phyloP scores from a whole-genome alignment of 2,113 vertebrate species.

The Hydrochoerus hydrochaeris region DNA sequence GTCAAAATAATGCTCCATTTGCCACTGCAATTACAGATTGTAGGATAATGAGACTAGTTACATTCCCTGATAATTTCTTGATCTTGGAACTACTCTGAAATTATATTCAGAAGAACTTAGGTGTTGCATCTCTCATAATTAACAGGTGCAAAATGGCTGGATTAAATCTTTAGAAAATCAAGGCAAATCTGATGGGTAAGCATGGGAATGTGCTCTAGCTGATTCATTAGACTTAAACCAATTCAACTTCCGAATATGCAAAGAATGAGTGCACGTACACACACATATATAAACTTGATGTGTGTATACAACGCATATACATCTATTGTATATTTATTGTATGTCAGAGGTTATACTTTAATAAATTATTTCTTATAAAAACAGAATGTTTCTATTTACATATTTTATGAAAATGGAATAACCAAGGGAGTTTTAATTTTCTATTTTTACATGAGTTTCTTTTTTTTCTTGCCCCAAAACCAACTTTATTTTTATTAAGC shows the following conservation, averaged over 20 bases:
- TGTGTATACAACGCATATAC: background rate
- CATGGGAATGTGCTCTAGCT: background rate
- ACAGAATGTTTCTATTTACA: background rate
- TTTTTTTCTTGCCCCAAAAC: background rate
- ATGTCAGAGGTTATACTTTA: background rate
- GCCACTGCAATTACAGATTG: slow-evolving; percentile 70
- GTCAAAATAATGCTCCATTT: slow-evolving; percentile 71
- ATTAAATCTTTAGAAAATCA: slow-evolving; percentile 57
- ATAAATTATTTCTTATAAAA: background rate
- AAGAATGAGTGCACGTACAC: background rate
- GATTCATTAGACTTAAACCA: background rate
- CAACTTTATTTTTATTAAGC: background rate
- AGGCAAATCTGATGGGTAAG: slow-evolving; percentile 52
- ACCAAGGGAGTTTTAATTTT: background rate
- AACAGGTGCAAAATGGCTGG: slow-evolving; percentile 40
- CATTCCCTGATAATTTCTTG: slow-evolving; percentile 66
- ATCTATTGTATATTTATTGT: background rate
- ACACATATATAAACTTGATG: background rate
- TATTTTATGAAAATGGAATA: background rate
- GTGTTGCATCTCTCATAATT: slow-evolving; percentile 63
- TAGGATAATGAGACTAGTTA: slow-evolving; percentile 70
- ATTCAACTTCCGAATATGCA: background rate
- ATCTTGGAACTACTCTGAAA: slow-evolving; percentile 45
- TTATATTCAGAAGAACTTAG: slow-evolving; percentile 66
- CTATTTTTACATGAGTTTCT: background rate